These are phyloP conservation scores for Scaptomyza reducta DNA, from an alignment of 2,888 invertebrate species.

Conservation along the genomic window DNA sequence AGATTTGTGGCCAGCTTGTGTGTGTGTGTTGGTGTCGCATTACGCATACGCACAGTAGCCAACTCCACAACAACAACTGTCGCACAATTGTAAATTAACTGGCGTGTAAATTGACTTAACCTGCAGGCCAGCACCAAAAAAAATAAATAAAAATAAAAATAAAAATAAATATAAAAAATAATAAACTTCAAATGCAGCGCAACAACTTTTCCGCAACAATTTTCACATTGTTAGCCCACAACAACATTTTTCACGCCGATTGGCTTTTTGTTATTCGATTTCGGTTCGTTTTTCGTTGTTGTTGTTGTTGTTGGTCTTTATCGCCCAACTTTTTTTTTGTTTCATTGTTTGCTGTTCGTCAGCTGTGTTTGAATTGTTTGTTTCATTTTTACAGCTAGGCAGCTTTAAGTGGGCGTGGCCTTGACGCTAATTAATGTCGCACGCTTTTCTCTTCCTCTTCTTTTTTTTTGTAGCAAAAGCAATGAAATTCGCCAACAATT, in stretches of 20 bases:
- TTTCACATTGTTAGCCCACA: slow-evolving; percentile 37
- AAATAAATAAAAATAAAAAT: slow-evolving; percentile 19
- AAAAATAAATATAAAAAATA: slow-evolving; percentile 12
- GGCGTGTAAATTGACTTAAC: slow-evolving; percentile 68
- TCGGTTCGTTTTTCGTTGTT: neutral
- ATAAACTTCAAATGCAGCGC: slow-evolving; percentile 30
- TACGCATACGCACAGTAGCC: slow-evolving; percentile 77
- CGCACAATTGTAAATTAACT: slow-evolving; percentile 64
- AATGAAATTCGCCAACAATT: slow-evolving; percentile 35
- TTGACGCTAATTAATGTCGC: slow-evolving; percentile 50
- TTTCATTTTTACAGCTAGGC: slow-evolving; percentile 36
- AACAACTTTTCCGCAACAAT: slow-evolving; percentile 35
- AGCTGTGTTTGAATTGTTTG: slow-evolving; percentile 26
- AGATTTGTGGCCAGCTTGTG: slow-evolving; percentile 69
- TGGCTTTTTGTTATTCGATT: slow-evolving; percentile 11
- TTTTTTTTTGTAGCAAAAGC: slow-evolving; percentile 7
- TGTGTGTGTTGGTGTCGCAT: slow-evolving; percentile 45
- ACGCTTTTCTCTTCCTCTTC: slow-evolving; percentile 15
- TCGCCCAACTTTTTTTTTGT: slow-evolving; percentile 37
- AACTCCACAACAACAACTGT: neutral
- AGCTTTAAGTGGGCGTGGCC: slow-evolving; percentile 14
- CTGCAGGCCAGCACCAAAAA: slow-evolving; percentile 24
- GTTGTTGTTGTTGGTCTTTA: slow-evolving; percentile 34
- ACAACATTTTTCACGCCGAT: slow-evolving; percentile 22
- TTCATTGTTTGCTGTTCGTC: neutral